These are phyloP conservation scores for Anolis carolinensis DNA, from an alignment of 2,113 vertebrate genomes.

Conservation along the genomic window DNA sequence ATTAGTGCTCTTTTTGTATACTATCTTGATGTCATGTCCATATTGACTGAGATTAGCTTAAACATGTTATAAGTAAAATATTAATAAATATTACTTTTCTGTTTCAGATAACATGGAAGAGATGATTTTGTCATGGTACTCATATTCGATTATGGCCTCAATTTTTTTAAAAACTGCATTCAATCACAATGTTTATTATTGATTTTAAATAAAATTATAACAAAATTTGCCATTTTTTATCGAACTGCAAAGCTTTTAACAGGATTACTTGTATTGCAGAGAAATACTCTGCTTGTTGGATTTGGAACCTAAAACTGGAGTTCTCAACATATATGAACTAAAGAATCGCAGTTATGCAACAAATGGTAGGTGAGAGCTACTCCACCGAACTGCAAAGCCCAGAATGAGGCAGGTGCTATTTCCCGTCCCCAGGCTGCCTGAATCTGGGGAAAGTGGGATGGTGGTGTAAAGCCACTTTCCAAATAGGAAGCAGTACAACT, in stretches of 20 bases:
- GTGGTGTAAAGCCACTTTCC: no score
- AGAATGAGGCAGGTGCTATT: no score
- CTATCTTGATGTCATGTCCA: neutral
- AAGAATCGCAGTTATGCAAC: neutral
- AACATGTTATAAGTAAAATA: neutral
- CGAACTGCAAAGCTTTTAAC: neutral
- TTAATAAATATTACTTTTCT: neutral
- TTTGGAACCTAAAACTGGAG: neutral
- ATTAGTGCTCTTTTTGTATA: neutral
- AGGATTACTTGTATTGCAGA: neutral
- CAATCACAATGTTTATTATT: neutral
- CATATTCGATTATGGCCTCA: constrained; percentile 3
- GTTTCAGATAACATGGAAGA: neutral
- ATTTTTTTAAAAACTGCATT: neutral
- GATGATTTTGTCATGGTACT: neutral
- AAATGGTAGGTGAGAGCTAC: neutral
- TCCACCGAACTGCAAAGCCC: constrained; percentile 2
- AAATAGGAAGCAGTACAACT: no score
- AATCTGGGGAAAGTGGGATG: no score
- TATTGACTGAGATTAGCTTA: neutral
- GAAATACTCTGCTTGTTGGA: neutral
- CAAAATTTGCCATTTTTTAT: neutral
- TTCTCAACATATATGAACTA: neutral
- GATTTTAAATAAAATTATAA: constrained; percentile 1
- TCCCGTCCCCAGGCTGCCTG: no score